Base-by-base conservation (phyloP, 2,888 invertebrate genomes). In the Apamea monoglypha region DNA sequence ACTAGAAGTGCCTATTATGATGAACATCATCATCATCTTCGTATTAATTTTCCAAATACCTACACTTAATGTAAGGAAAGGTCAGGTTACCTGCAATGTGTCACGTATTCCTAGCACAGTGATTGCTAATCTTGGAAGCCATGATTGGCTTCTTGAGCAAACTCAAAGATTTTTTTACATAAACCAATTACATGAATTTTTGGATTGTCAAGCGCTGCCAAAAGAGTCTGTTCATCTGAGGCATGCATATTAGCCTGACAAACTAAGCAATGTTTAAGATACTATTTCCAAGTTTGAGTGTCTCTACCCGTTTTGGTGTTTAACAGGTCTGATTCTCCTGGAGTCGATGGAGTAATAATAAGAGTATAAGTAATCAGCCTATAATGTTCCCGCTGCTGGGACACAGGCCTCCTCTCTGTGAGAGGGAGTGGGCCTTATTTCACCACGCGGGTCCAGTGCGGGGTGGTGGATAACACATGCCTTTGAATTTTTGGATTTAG, bases 1-100 rank as follows among this genome's bases (percentile, higher is more conserved):
- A 61, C 25, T 5, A 44, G n/a, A 5, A 61, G 1, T 50, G 47
- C 14, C 36, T 66, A 29, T 36, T 56, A 80, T 80, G 44, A 78
- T 56, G 16, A 67, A 56, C 3, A 67, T 78, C 2, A 64, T 29
- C 4, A 18, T 78, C 4, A 64, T 29, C 12, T 6, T 61, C n/a
- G 50, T 50, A 29, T 61, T 7, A 0, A 32, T 81, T 40, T 77
- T 81, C 7, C 32, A 61, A 69, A 47, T 44, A 21, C 10, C 18
- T 32, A 36, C 21, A 36, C 29, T 10, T 61, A 10, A 36, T 68
- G 8, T 16, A 36, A 29, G 50, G 16, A 70, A 16, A 32, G 47
- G 32, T 56, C 21, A 21, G 21, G 5, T 40, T 67, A 61, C 70
- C 36, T 81, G 69, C 56, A 36, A 3, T 50, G 59, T 50, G 47